Conservation (phyloP, 2,888 invertebrate genomes). For the Eustalomyia histrio region DNA sequence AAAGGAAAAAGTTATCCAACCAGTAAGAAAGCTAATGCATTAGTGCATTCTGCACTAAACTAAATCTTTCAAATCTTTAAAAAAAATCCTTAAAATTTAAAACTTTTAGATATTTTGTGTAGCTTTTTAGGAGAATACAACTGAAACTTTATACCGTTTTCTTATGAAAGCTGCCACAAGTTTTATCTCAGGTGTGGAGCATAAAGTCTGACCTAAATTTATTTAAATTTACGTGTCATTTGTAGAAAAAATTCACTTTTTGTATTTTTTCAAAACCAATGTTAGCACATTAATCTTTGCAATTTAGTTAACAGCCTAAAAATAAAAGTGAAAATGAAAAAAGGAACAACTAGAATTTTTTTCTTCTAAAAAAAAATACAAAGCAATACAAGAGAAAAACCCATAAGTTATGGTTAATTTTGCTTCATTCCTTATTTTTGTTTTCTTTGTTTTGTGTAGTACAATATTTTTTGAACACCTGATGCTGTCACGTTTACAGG, state of each 20-base stretch:
- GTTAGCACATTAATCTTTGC: conserved; percentile 50
- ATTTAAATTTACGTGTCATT: conserved; percentile 58
- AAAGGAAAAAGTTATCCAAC: too few species aligned
- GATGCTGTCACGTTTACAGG: conserved; percentile 62
- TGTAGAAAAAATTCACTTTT: neutral
- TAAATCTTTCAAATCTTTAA: too few species aligned
- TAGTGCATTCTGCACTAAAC: too few species aligned
- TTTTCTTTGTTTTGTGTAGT: conserved; percentile 6
- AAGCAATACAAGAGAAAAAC: neutral
- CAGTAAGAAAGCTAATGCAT: too few species aligned
- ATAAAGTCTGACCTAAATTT: conserved; percentile 51
- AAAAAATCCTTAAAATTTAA: too few species aligned
- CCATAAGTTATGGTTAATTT: conserved; percentile 50
- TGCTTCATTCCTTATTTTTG: neutral
- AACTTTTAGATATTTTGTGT: too few species aligned
- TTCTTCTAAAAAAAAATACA: neutral
- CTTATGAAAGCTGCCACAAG: too few species aligned
- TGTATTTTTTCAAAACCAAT: neutral
- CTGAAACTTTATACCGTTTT: too few species aligned
- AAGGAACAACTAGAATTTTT: conserved; percentile 2
- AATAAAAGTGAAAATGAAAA: conserved; percentile 21
- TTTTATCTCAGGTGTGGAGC: conserved; percentile 11
- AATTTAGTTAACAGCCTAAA: conserved; percentile 39
- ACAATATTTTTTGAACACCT: conserved; percentile 54
- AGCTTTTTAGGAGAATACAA: too few species aligned